phyloP scores from a whole-genome alignment of 2,888 invertebrate genomes.

The Aricia artaxerxes region DNA sequence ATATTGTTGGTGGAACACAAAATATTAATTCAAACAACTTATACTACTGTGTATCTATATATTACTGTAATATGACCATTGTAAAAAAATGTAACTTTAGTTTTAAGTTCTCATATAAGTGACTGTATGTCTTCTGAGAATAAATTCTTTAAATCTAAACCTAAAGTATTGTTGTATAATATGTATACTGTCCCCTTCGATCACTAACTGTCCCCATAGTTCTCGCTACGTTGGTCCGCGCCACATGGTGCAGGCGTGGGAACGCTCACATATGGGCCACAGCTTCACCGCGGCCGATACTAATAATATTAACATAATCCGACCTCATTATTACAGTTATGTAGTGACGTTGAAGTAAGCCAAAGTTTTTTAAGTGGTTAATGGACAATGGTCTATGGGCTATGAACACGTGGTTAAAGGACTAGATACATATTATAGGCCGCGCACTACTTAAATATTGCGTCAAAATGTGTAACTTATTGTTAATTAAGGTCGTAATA shows the following conservation, averaged over 20 bases:
- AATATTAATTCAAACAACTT: too few relatives aligned
- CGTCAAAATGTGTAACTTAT: not conserved
- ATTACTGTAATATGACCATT: too few relatives aligned
- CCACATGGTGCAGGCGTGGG: conserved; percentile 73
- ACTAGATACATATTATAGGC: not conserved
- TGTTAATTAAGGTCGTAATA: too few relatives aligned
- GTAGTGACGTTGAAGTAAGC: not conserved
- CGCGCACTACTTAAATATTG: not conserved
- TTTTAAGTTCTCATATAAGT: too few relatives aligned
- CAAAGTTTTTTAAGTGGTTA: not conserved
- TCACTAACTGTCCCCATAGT: not conserved
- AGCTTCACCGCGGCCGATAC: conserved; percentile 72
- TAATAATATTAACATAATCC: conserved; percentile 70
- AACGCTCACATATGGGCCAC: conserved; percentile 74
- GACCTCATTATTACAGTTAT: conserved; percentile 60
- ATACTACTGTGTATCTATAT: too few relatives aligned
- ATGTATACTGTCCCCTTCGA: too few relatives aligned
- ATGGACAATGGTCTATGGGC: not conserved
- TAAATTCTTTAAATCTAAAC: too few relatives aligned
- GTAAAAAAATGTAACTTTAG: too few relatives aligned
- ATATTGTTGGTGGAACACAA: too few relatives aligned
- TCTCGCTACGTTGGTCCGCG: conserved; percentile 52
- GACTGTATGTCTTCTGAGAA: too few relatives aligned
- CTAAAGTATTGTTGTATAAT: too few relatives aligned
- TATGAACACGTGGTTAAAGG: not conserved